Percentiles rank a stretch among this genome's conserved stretches.
Conservation (phyloP, 2,888 invertebrate genomes). For the Drosophila peninsularis region DNA sequence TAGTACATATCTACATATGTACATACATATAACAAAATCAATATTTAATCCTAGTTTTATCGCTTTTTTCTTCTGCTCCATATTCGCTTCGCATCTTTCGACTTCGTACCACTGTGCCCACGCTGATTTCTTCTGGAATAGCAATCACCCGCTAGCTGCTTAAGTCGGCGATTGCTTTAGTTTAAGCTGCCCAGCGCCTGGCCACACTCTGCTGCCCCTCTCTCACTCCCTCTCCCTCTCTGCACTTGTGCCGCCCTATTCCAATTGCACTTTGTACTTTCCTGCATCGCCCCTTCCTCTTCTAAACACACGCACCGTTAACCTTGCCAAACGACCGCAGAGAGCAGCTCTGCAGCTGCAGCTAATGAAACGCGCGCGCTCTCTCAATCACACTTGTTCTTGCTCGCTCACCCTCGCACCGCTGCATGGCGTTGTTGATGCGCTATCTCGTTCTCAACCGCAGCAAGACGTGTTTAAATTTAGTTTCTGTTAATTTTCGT, state of each 20-base stretch:
- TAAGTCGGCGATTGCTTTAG: conserved; percentile 45
- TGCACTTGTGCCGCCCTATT: conserved; percentile 23
- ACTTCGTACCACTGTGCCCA: conserved; percentile 14
- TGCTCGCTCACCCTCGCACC: conserved; percentile 9
- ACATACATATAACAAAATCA: neutral
- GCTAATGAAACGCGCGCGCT: conserved; percentile 63
- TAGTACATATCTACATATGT: no score
- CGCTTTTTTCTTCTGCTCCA: no score
- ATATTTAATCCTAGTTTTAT: neutral
- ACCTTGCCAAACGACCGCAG: conserved; percentile 67
- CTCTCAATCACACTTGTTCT: conserved; percentile 7
- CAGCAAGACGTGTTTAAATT: conserved; percentile 76
- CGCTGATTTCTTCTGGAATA: neutral
- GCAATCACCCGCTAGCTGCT: conserved; percentile 28
- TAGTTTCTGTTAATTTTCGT: conserved; percentile 76
- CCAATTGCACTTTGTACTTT: conserved; percentile 21
- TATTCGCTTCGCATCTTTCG: neutral
- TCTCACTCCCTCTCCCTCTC: neutral
- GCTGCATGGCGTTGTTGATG: neutral
- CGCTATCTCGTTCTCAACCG: conserved; percentile 38
- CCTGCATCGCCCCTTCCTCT: neutral
- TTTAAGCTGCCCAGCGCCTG: conserved; percentile 9
- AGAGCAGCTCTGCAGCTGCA: conserved; percentile 59
- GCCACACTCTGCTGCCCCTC: neutral
- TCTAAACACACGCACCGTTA: conserved; percentile 36